Evolutionary conservation across 2,797 vertebrate species (phyloP).

Genomic region (Anolis apletophallus): DNA sequence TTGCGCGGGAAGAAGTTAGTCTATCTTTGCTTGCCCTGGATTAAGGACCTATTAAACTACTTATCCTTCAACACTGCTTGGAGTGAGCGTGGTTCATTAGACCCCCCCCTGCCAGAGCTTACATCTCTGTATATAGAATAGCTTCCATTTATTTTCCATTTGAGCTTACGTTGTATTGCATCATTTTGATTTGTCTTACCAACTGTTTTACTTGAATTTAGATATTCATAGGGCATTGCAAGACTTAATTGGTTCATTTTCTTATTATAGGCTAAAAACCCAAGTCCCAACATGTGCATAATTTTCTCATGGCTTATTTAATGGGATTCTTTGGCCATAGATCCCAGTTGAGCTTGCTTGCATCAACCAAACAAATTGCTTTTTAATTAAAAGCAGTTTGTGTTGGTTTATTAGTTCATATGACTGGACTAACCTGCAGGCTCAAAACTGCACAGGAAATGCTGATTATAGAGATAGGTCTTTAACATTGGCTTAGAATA

Average conservation of each 20-base stretch:
- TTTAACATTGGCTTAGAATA: not conserved
- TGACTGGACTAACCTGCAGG: not conserved
- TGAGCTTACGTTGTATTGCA: not conserved
- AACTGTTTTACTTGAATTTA: not conserved
- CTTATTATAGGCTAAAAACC: not conserved
- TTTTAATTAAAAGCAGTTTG: constrained; percentile 9
- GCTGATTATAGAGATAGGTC: not conserved
- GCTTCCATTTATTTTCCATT: not conserved
- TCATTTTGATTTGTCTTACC: not conserved
- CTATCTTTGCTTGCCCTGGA: too few species aligned
- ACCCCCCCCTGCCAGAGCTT: too few species aligned
- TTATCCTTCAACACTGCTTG: too few species aligned
- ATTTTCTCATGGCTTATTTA: not conserved
- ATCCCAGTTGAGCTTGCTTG: not conserved
- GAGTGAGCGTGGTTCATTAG: too few species aligned
- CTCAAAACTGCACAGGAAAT: not conserved
- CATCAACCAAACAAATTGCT: constrained; percentile 1
- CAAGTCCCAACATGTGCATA: not conserved
- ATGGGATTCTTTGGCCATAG: not conserved
- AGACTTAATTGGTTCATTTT: not conserved
- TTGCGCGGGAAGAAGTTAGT: too few species aligned
- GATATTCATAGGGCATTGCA: not conserved
- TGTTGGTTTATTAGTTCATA: constrained; percentile 2
- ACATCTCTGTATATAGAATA: not conserved
- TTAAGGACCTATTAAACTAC: too few species aligned